Base-by-base conservation (phyloP, 2,113 vertebrate genomes). In the Sitta europaea region DNA sequence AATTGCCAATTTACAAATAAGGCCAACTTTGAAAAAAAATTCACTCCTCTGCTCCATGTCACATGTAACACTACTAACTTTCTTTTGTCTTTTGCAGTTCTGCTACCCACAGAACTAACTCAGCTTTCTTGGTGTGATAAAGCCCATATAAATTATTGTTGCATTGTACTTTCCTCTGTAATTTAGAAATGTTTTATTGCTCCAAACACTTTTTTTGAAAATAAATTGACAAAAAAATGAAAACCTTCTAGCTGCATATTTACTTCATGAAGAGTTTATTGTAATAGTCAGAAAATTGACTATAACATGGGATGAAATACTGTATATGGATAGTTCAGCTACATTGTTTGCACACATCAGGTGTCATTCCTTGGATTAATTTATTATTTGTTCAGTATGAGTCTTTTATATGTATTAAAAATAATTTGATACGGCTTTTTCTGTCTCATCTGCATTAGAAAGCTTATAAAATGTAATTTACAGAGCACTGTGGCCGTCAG, bases 111-210 rank as follows among this genome's bases (percentile, higher is more conserved):
- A 66, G 86, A 94, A 80, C 36, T 86, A 67, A 89, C 38, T 90
- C 86, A 8, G 29, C 70, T 93, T 95, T 91, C 47, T 94, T 76
- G 67, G 22, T 85, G 31, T 95, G 63, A 42, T 65, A 70, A 81
- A 92, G 40, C 35, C 36, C 61, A 36, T 54, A 42, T 47, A 59
- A 74, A 87, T 83, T 68, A 86, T 16, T 57, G 10, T 76, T 97
- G 73, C 63, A 91, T 59, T 73, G 43, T 94, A 59, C 53, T 91
- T 63, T 94, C 38, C 23, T 77, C 85, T 94, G 19, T 85, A 85
- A 86, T 96, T 95, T 67, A 78, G 77, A 94, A 92, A 70, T 25
- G 14, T 88, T 93, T 93, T 71, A 66, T 86, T 87, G 76, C 48
- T 76, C 77, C 42, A 63, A 93, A 91, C 23, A 24, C 16, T 42